phyloP scores from a whole-genome alignment of 2,797 vertebrate genomes.

The Margarornis squamiger region DNA sequence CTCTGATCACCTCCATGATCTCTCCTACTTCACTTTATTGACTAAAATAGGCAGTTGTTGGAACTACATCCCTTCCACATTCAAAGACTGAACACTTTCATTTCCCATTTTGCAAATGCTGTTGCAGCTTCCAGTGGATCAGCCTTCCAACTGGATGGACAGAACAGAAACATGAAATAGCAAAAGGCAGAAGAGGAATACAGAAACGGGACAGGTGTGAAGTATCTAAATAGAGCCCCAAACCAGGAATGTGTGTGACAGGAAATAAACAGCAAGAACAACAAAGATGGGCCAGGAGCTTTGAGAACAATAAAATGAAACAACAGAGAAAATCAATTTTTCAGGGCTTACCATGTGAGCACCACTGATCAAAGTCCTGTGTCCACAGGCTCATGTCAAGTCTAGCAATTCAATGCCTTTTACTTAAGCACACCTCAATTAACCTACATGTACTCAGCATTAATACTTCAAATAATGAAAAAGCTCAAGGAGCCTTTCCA shows the following conservation, averaged over 20 bases:
- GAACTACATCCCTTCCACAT: not conserved
- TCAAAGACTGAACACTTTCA: not conserved
- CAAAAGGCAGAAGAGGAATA: not conserved
- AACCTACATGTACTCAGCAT: not conserved
- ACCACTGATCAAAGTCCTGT: not conserved
- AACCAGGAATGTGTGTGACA: not conserved
- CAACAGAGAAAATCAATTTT: not conserved
- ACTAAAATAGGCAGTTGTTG: not conserved
- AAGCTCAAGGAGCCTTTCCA: not conserved
- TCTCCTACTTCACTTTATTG: not conserved
- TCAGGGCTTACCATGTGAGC: not conserved
- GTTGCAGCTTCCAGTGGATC: not conserved
- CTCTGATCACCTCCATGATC: not conserved
- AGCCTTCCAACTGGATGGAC: not conserved
- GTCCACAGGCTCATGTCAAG: not conserved
- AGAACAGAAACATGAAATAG: not conserved
- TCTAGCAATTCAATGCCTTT: not conserved
- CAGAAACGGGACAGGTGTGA: not conserved
- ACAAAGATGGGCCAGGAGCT: not conserved
- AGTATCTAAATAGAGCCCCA: not conserved
- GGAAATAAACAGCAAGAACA: not conserved
- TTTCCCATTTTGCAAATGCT: not conserved
- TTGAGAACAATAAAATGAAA: not conserved
- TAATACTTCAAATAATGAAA: not conserved
- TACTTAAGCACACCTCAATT: not conserved